phyloP scores from a whole-genome alignment of 2,113 vertebrate genomes.

The Podilymbus podiceps region DNA sequence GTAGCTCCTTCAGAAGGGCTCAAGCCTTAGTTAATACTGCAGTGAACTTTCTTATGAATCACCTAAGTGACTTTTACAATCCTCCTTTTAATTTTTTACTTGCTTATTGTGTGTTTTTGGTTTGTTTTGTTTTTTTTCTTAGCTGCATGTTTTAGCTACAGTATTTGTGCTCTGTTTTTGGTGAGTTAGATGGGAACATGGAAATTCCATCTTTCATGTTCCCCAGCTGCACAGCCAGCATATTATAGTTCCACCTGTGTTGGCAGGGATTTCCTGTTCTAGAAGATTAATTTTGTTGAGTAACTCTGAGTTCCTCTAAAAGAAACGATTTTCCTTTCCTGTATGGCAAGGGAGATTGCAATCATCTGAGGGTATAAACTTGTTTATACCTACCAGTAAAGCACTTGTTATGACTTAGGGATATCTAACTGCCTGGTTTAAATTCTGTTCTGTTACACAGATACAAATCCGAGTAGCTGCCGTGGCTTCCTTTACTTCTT shows the following conservation, averaged over 20 bases:
- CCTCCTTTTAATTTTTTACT: background rate
- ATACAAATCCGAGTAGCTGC: background rate
- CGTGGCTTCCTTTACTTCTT: background rate
- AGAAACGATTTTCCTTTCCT: constrained; percentile 39
- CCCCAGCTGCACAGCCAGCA: background rate
- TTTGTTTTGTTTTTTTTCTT: background rate
- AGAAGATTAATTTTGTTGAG: constrained; percentile 54
- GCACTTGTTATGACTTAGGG: background rate
- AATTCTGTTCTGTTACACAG: background rate
- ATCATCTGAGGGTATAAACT: background rate
- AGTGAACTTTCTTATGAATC: background rate
- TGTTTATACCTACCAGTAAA: background rate
- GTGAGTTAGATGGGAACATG: background rate
- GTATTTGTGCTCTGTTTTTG: background rate
- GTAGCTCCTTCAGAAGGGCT: background rate
- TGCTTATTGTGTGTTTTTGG: too few species aligned
- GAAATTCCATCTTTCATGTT: constrained; percentile 26
- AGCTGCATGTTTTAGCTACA: background rate
- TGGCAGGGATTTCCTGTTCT: constrained; percentile 45
- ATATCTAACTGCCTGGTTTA: background rate
- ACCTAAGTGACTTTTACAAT: background rate
- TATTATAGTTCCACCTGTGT: constrained; percentile 27
- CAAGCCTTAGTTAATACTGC: background rate
- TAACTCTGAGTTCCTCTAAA: constrained; percentile 45
- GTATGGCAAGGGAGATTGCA: background rate